Evolutionary conservation across 2,113 vertebrate species (phyloP).

Genomic region (Loxodonta africana): DNA sequence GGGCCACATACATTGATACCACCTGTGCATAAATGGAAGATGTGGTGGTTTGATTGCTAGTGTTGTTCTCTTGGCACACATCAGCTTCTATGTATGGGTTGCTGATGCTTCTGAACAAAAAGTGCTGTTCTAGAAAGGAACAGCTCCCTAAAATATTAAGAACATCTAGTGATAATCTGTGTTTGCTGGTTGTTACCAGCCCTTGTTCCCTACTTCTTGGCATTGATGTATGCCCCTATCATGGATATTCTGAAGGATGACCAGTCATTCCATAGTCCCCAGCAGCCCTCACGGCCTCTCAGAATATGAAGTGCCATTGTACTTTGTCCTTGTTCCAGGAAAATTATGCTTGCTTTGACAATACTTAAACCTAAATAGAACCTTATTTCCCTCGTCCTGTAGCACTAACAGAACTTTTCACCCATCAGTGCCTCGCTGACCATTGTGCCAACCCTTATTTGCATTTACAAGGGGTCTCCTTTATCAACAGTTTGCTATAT

Average conservation of each 20-base stretch:
- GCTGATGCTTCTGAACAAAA: conserved; percentile 39
- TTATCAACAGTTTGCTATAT: not conserved
- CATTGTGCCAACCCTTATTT: conserved; percentile 45
- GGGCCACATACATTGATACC: not conserved
- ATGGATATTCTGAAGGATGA: not conserved
- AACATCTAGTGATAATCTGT: not conserved
- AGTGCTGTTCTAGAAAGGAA: conserved; percentile 19
- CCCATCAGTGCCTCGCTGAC: conserved; percentile 55
- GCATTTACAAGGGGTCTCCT: not conserved
- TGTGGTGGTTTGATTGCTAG: not conserved
- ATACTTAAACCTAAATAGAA: not conserved
- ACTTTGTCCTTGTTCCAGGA: conserved; percentile 22
- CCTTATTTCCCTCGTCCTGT: not conserved
- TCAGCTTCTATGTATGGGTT: conserved; percentile 49
- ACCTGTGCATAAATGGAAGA: conserved; percentile 20
- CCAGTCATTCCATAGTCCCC: conserved; percentile 2
- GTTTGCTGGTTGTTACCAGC: conserved; percentile 16
- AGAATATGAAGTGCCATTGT: conserved; percentile 28
- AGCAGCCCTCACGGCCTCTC: conserved; percentile 22
- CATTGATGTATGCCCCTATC: not conserved
- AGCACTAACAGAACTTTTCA: conserved; percentile 43
- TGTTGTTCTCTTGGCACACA: not conserved
- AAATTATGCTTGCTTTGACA: not conserved
- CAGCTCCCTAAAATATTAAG: conserved; percentile 34
- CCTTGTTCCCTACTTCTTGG: not conserved